A percentile compares a stretch with the other conserved stretches of the same genome.
These are phyloP conservation scores for Melierax canorus DNA, from an alignment of 2,113 vertebrate species.

Conservation along the genomic window DNA sequence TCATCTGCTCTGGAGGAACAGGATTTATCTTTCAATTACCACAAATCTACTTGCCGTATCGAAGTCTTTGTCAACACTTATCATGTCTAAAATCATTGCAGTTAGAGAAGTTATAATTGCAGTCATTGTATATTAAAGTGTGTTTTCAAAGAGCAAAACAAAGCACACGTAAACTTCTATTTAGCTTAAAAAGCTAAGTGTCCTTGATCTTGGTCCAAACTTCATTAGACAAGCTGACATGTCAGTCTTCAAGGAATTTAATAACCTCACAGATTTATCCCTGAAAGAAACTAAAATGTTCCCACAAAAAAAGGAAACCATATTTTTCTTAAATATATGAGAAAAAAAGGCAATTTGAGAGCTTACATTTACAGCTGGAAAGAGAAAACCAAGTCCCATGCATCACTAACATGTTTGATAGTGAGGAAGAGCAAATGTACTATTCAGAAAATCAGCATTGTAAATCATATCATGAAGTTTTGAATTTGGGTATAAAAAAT, in stretches of 20 bases:
- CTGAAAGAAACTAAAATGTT: constrained; percentile 73
- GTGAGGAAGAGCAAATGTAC: background rate
- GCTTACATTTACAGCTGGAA: background rate
- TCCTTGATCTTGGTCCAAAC: constrained; percentile 67
- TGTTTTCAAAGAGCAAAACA: constrained; percentile 68
- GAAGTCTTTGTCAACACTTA: constrained; percentile 62
- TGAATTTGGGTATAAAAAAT: constrained; percentile 75
- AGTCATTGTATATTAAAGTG: constrained; percentile 54
- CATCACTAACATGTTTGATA: background rate
- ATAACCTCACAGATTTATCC: constrained; percentile 44
- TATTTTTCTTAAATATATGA: constrained; percentile 7
- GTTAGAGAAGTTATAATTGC: background rate
- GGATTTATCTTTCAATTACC: constrained; percentile 75
- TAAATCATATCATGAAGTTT: constrained; percentile 43
- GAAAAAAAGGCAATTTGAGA: background rate
- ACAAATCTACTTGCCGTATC: background rate
- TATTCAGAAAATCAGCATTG: constrained; percentile 59
- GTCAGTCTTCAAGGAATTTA: constrained; percentile 52
- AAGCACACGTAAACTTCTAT: constrained; percentile 31
- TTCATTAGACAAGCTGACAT: constrained; percentile 64
- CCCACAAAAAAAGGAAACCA: background rate
- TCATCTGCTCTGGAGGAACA: constrained; percentile 55
- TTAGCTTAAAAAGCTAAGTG: constrained; percentile 46
- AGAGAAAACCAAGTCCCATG: background rate
- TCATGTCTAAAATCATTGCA: constrained; percentile 52